These are phyloP conservation scores for Drosophila murphyi DNA, from an alignment of 1,140 invertebrate genomes.

Conservation along the genomic window DNA sequence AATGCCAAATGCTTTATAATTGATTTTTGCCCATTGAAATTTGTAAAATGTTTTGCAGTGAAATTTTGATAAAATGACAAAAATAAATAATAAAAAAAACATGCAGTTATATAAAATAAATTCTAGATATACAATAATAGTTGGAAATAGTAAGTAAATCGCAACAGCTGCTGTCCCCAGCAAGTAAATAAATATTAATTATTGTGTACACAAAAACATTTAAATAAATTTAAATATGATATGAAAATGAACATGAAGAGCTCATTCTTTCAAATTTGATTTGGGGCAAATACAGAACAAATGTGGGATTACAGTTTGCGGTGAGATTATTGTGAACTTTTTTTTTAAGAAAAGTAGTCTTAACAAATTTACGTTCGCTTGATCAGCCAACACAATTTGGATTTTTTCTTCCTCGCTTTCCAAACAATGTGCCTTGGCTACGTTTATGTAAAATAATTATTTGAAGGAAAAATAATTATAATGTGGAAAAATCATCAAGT, in stretches of 20 bases:
- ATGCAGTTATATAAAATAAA: slow-evolving; percentile 7
- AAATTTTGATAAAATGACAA: slow-evolving; percentile 22
- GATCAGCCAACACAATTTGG: too few species aligned
- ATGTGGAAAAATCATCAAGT: too few species aligned
- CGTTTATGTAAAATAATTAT: too few species aligned
- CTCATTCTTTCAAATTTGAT: neutral
- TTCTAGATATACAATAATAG: slow-evolving; percentile 38
- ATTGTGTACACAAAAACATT: slow-evolving; percentile 36
- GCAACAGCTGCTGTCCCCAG: slow-evolving; percentile 45
- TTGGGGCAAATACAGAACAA: too few species aligned
- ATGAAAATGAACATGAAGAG: slow-evolving; percentile 3
- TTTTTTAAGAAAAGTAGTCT: too few species aligned
- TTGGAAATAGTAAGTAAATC: slow-evolving; percentile 67
- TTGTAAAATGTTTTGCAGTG: slow-evolving; percentile 41
- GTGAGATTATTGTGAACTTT: too few species aligned
- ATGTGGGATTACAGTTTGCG: too few species aligned
- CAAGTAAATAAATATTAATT: slow-evolving; percentile 53
- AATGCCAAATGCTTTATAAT: slow-evolving; percentile 67
- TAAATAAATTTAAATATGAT: slow-evolving; percentile 64
- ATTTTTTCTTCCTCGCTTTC: too few species aligned
- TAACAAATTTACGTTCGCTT: too few species aligned
- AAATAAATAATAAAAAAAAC: slow-evolving; percentile 28
- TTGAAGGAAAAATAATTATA: too few species aligned
- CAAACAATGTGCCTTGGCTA: too few species aligned
- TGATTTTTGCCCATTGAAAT: slow-evolving; percentile 65